phyloP scores from a whole-genome alignment of 2,113 vertebrate species.

The Brienomyrus brachyistius region DNA sequence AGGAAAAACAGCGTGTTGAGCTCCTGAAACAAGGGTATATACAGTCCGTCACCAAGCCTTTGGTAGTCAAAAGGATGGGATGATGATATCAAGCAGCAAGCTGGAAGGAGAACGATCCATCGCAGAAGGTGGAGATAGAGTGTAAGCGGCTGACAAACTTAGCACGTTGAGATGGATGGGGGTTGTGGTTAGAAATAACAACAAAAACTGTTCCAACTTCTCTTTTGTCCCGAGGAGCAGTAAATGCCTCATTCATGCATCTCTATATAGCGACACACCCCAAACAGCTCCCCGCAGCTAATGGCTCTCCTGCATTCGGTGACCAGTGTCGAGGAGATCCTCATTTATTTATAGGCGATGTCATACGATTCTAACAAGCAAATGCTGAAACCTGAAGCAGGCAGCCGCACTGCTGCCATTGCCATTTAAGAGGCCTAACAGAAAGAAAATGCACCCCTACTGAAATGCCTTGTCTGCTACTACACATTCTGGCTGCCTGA shows the following conservation, averaged over 20 bases:
- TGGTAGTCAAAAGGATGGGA: slow-evolving; percentile 34
- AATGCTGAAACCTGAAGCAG: not conserved
- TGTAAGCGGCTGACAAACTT: slow-evolving; percentile 16
- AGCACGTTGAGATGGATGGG: not conserved
- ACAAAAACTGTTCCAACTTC: not conserved
- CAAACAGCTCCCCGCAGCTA: not conserved
- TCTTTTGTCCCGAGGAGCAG: not conserved
- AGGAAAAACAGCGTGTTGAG: slow-evolving; percentile 5
- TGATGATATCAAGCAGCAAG: slow-evolving; percentile 31
- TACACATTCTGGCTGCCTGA: not conserved
- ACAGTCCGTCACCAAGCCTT: slow-evolving; percentile 25
- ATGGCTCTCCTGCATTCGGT: not conserved
- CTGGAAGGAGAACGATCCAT: slow-evolving; percentile 35
- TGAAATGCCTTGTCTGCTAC: not conserved
- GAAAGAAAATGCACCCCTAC: not conserved
- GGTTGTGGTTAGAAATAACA: not conserved
- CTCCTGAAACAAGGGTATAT: slow-evolving; percentile 23
- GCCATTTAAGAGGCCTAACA: not conserved
- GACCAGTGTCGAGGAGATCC: not conserved
- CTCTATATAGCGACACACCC: not conserved
- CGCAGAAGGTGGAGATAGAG: slow-evolving; percentile 32
- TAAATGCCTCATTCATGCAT: not conserved
- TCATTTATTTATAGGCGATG: not conserved
- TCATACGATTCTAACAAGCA: not conserved
- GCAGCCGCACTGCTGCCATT: not conserved